Evolutionary conservation across 2,888 invertebrate genomes (phyloP).

Genomic region (Neoitamus cyanurus): DNA sequence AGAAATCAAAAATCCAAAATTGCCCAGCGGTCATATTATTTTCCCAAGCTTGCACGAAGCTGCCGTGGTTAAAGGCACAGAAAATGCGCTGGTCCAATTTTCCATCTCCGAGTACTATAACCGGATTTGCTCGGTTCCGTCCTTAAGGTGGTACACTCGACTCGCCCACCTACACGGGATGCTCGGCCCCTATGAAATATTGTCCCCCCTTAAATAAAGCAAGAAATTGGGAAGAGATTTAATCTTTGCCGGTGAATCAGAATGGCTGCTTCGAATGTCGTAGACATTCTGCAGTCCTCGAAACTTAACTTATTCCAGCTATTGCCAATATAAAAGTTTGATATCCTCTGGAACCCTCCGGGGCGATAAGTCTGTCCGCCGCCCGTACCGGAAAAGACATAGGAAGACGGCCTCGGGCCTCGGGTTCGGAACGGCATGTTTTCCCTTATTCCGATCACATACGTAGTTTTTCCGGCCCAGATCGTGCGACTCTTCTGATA

Average conservation of each 20-base stretch:
- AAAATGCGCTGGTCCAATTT: not conserved
- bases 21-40: slow-evolving; percentile 48
- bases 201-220: slow-evolving; percentile 7
- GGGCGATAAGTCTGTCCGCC: slow-evolving; percentile 19
- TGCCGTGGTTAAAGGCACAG: not conserved
- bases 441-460: slow-evolving; percentile 49
- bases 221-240: slow-evolving; percentile 47
- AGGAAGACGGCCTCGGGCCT: slow-evolving; percentile 17
- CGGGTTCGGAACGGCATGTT: slow-evolving; percentile 42
- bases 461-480: slow-evolving; percentile 50
- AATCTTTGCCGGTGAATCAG: slow-evolving; percentile 34
- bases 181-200: not conserved
- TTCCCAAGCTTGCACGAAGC: not conserved
- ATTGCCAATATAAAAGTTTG: slow-evolving; percentile 38
- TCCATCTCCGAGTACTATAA: not conserved
- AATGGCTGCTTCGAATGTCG: slow-evolving; percentile 26
- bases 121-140: not conserved
- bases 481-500: slow-evolving; percentile 43
- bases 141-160: not conserved
- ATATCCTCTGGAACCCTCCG: slow-evolving; percentile 24
- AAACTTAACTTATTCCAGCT: slow-evolving; percentile 40
- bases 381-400: slow-evolving; percentile 22
- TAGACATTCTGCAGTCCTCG: slow-evolving; percentile 26
- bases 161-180: not conserved
- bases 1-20: slow-evolving; percentile 44